Evolutionary conservation across 2,797 vertebrate species (phyloP), one percentile per base, ranked within the genome.

Genomic region (Malurus splendens): DNA sequence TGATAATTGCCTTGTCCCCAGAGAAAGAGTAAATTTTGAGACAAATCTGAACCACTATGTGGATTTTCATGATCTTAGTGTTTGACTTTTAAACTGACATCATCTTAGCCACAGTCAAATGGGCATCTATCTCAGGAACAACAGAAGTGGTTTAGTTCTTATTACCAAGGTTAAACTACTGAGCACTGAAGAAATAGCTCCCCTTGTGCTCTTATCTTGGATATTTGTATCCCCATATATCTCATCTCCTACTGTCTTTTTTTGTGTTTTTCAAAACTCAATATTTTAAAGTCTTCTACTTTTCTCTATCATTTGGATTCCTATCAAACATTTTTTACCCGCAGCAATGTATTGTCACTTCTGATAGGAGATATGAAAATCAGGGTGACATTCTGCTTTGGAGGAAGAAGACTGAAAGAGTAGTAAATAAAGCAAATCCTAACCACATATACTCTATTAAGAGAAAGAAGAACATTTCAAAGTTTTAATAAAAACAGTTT

Each of bases 1-100:
- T 3, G 0, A 1, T 42, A 50, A 68, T 3, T 39, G 11, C 7
- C 11, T 47, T 39, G 8, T 16, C 3, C 5, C 18, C 27, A 45
- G 27, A 82, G 55, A 79, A 76, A 32, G 5, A 72, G 10, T 6
- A 72, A 42, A 65, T 78, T 64, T 72, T 3, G 1, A 82, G 24
- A 47, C 32, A 68, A 24, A 24, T 45, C 20, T 57, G 39, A 82
- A 90, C 61, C 25, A 52, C 8, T 5, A 3, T 10, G 14, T 30
- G 12, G 16, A 36, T 48, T 74, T 72, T 68, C 32, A 84, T 75
- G 18, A 52, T 54, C 13, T 41, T 47, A 11, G 3, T 5, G 47
- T 51, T 59, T 51, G 6, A 18, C 30, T 78, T 72, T 59, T 54
- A 67, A 75, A 75, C 25, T 7, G 18, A n/a, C 15, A 38, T 57